phyloP scores from a whole-genome alignment of 1,140 invertebrate genomes.

The Leptinotarsa lineolata region DNA sequence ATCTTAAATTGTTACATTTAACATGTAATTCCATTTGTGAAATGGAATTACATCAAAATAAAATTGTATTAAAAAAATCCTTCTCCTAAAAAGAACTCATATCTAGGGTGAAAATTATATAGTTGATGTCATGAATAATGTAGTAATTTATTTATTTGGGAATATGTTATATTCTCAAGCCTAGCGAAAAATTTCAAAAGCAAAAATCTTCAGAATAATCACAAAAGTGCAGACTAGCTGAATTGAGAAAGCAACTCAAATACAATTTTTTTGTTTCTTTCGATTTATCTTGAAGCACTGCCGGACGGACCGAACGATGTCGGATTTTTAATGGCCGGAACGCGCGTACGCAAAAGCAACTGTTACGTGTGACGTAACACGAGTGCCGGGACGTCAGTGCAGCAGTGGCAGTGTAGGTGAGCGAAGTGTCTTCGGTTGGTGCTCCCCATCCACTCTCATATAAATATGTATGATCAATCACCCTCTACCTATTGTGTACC shows the following conservation, averaged over 20 bases:
- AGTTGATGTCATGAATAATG: neutral
- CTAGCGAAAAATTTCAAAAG: too few species aligned
- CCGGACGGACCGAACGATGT: neutral
- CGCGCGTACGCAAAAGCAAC: conserved; percentile 22
- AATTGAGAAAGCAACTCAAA: too few species aligned
- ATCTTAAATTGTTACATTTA: neutral
- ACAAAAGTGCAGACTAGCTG: too few species aligned
- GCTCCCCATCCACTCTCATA: neutral
- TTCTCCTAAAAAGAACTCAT: neutral
- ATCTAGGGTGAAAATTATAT: neutral
- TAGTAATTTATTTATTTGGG: too few species aligned
- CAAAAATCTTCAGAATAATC: too few species aligned
- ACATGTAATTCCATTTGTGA: neutral
- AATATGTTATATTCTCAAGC: too few species aligned
- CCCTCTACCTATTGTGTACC: neutral
- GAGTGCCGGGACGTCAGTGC: conserved; percentile 21
- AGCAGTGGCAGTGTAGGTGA: conserved; percentile 19
- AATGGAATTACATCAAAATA: neutral
- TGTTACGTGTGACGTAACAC: conserved; percentile 12
- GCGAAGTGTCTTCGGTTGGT: neutral
- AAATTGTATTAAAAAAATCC: neutral
- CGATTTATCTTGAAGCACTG: too few species aligned
- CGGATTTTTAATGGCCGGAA: neutral
- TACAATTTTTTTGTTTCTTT: too few species aligned
- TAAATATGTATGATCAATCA: neutral